Evolutionary conservation across 1,140 invertebrate species (phyloP).

Genomic region (Oreohelix idahoensis): DNA sequence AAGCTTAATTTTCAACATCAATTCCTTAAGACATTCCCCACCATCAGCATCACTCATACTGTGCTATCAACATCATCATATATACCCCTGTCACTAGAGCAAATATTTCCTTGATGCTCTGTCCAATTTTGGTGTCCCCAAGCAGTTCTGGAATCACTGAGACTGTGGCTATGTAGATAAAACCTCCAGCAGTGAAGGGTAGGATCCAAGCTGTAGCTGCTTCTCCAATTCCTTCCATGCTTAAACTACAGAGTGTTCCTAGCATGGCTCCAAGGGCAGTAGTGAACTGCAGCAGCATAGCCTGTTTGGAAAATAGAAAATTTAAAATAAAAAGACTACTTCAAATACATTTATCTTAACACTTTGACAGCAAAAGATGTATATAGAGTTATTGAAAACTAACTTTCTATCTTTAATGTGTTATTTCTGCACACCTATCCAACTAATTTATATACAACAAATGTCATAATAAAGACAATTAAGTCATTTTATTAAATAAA

Average conservation of each 20-base stretch:
- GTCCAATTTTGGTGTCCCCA: conserved; percentile 84
- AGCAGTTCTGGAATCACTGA: conserved; percentile 94
- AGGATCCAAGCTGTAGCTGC: conserved; percentile 88
- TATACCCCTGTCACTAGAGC: conserved; percentile 88
- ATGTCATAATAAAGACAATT: no score
- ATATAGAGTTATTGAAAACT: no score
- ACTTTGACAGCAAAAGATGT: no score
- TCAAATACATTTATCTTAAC: no score
- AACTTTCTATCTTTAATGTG: no score
- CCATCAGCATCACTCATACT: conserved; percentile 80
- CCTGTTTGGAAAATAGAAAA: conserved; percentile 75
- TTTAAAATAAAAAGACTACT: no score
- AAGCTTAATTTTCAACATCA: neutral
- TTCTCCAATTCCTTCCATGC: conserved; percentile 79
- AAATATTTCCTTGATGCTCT: conserved; percentile 88
- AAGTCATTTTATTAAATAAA: no score
- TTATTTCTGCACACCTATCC: no score
- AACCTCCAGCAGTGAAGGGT: conserved; percentile 97
- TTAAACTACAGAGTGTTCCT: conserved; percentile 89
- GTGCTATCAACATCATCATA: conserved; percentile 93
- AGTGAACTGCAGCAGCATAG: conserved; percentile 90
- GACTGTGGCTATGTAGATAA: conserved; percentile 98
- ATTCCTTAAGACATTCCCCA: neutral
- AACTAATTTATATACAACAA: no score
- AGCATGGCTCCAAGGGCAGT: conserved; percentile 95